These are phyloP conservation scores for Urechis unicinctus DNA, from an alignment of 2,888 invertebrate genomes.

Conservation along the genomic window DNA sequence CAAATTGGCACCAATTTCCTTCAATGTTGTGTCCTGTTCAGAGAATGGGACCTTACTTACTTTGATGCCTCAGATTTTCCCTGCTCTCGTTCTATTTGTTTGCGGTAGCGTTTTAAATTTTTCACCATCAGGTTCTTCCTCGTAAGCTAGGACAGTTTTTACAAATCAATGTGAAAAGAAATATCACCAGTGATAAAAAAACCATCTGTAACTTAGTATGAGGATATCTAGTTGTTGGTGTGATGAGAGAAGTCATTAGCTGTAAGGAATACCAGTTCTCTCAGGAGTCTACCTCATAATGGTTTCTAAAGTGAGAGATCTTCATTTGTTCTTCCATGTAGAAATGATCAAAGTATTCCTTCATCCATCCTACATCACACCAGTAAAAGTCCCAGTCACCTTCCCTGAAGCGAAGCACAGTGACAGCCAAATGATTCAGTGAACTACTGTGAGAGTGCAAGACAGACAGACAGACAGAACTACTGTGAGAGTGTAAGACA, in stretches of 20 bases:
- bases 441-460: no score
- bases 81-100: constrained; percentile 45
- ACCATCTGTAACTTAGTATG: neutral
- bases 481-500: no score
- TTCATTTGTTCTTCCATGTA: constrained; percentile 54
- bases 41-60: constrained; percentile 24
- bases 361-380: constrained; percentile 58
- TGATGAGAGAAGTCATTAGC: neutral
- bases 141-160: constrained; percentile 50
- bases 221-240: neutral
- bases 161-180: no score
- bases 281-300: constrained; percentile 52
- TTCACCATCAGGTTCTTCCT: constrained; percentile 58
- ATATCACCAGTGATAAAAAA: neutral
- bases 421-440: neutral
- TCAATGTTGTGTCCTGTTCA: neutral
- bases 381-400: constrained; percentile 59
- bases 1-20: neutral
- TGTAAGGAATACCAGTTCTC: neutral
- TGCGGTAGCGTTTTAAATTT: constrained; percentile 55
- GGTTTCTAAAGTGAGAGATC: constrained; percentile 60
- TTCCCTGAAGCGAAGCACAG: constrained; percentile 37
- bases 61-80: constrained; percentile 50
- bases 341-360: constrained; percentile 52
- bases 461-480: no score